Evolutionary conservation across 2,797 vertebrate genomes (phyloP), one percentile per base, ranked within the genome.

Genomic region (Spizella passerina): DNA sequence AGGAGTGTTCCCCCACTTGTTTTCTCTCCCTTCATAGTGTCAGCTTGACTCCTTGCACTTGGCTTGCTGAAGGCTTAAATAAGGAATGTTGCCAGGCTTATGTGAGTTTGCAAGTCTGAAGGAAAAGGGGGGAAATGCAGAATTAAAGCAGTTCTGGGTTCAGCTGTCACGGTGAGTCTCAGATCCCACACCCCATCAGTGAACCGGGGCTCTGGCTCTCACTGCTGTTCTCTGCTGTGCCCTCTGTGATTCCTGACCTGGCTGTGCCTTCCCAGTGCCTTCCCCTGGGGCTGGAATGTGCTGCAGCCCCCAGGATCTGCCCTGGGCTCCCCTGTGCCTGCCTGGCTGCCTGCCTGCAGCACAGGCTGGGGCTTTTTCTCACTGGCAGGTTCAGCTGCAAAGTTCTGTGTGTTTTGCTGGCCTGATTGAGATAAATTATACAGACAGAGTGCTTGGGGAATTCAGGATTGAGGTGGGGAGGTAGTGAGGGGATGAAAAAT

Each of bases 151-250:
- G 6, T 68, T 82, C 32, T 36, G 57, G 38, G 34, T 34, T 26
- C 24, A 79, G 15, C 13, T 84, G 27, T 47, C 19, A 1, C 1
- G 4, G 3, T 61, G 44, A 14, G 15, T 1, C 17, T 50, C 1
- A 0, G 23, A 9, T 49, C 13, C 6, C 1, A 3, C 10, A 20
- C 1, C 50, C 7, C 3, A 6, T 32, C 5, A 6, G 22, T 14
- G 39, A 32, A 11, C 30, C 44, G 3, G 0, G 0, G 44, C 43
- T 44, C 34, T 57, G 76, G 38, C 66, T 71, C 38, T 52, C 32
- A 3, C 6, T 20, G 4, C 50, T 14, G 10, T 8, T 79, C 1
- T 10, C 34, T 10, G 16, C 34, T 16, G 30, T 9, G 41, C 32
- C 36, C 50, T 34, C 14, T 1, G 17, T 3, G 2, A 41, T 50